Base-by-base conservation (phyloP, 1,140 invertebrate genomes). In the Leptinotarsa defecta region DNA sequence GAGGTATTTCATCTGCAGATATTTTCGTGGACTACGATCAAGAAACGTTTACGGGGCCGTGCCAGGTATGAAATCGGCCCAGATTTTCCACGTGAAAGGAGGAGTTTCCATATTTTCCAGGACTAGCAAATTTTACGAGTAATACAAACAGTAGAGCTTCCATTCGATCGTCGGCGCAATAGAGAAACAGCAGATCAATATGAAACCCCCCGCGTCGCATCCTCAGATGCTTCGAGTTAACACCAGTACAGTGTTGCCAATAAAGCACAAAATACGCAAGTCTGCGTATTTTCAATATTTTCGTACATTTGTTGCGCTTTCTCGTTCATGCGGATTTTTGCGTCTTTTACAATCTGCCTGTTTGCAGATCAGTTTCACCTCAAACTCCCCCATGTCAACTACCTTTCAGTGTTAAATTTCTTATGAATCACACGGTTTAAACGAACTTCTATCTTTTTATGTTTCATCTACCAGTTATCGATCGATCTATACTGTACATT, bases 61-160 rank as follows among this genome's bases (percentile, higher is more conserved):
- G 52, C n/a, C 52, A 57, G 52, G 52, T 57, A 48, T 19, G 52
- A 62, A 57, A 43, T 73, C 17, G 71, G 43, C 20, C 15, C n/a
- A 48, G 64, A 43, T 48, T 73, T 48, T 48, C 43, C 62, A 67
- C 71, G 71, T 73, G 62, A 73, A 67, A 48, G n/a, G 34, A 48
- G 61, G 19, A 73, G 64, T 64, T 73, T 67, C 61, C 62, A 73
- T 43, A 73, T 73, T 73, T 65, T 73, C 71, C 71, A 73, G 63
- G 71, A 73, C 24, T 73, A 43, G 71, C 15, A 57, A 73, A 73
- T 73, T 73, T 27, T 73, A 64, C 71, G 61, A 43, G 71, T 15
- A 73, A 65, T 62, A 73, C 71, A 73, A 73, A 73, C 71, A 73
- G 71, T 43, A 27, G 61, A 65, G 63, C 61, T 43, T 63, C 19